Conservation (phyloP, 2,113 vertebrate genomes). For the Lanius ludovicianus region DNA sequence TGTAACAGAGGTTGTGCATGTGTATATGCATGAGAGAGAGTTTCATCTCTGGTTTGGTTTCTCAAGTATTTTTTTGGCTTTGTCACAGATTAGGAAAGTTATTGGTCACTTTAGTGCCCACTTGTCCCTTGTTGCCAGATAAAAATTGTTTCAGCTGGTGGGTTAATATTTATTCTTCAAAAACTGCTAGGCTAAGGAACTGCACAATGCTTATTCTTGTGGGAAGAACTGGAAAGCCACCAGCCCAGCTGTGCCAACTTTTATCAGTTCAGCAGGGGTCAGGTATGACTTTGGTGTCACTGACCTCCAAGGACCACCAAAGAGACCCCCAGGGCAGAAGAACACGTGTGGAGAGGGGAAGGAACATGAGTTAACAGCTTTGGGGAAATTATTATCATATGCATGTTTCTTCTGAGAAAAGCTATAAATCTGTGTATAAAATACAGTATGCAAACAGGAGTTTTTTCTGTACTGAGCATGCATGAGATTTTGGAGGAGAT, state of each 20-base stretch:
- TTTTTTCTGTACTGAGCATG: background rate
- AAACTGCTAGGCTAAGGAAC: background rate
- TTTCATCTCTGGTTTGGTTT: background rate
- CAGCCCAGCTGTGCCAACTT: background rate
- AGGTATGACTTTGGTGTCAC: background rate
- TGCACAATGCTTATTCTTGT: background rate
- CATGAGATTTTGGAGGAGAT: background rate
- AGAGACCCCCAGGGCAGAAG: background rate
- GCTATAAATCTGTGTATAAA: background rate
- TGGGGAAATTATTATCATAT: background rate
- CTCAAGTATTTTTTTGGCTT: background rate
- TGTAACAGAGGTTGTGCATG: background rate
- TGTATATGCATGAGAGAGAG: background rate
- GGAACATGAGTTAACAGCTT: background rate
- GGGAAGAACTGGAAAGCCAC: background rate
- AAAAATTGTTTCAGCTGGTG: background rate
- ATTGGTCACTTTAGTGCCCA: background rate
- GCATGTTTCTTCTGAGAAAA: background rate
- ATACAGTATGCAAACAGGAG: background rate
- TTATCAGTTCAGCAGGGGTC: background rate
- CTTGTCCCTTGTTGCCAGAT: background rate
- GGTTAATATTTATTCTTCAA: background rate
- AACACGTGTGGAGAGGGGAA: accelerated
- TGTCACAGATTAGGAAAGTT: background rate
- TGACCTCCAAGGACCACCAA: background rate